Evolutionary conservation across 37 sponge, comb jelly and placozoan genomes (phyloP), one percentile per base, ranked within the genome.

Genomic region (Hexactinellida sp.): DNA sequence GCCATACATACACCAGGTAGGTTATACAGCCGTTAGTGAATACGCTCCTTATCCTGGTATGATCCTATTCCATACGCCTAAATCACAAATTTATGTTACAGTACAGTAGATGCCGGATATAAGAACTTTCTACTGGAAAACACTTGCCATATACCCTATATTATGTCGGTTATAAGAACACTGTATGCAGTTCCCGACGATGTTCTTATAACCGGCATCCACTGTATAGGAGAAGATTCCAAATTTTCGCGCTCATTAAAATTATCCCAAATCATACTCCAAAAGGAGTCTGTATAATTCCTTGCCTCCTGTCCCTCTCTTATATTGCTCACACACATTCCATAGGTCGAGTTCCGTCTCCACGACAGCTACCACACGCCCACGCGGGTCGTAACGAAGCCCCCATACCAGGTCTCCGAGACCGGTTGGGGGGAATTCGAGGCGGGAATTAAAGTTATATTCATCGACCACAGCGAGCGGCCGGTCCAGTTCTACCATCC

Each of bases 341-440:
- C 91, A 85, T 93, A 94, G 82, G 95, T 97, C 0, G 95, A 97
- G 84, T 95, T 97, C 87, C 95, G 92, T 36, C 88, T 97, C 0
- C 98, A 97, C 55, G 98, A 97, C 87, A 97, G 98, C 85, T 95
- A 95, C 87, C 88, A 93, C 76, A 92, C 86, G 54, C 95, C 95
- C 28, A 71, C 89, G 3, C 84, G 98, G 90, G 91, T 97, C 21
- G 25, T 93, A 0, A 89, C 88, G 0, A 95, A 90, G 51, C 95
- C 98, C 3, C 98, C 98, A 0, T 97, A 90, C 41, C 92, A 95
- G 51, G 88, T 97, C 5, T 63, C 54, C 36, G 98, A 97, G 76
- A 93, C 98, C 0, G 98, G 98, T 0, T 97, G 98, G 98, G 98
- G 98, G 0, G 98, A 97, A 54, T 97, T 97, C 90, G 98, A 97